Base-by-base conservation (phyloP, 2,113 vertebrate species). In the Ploceus nigricollis region DNA sequence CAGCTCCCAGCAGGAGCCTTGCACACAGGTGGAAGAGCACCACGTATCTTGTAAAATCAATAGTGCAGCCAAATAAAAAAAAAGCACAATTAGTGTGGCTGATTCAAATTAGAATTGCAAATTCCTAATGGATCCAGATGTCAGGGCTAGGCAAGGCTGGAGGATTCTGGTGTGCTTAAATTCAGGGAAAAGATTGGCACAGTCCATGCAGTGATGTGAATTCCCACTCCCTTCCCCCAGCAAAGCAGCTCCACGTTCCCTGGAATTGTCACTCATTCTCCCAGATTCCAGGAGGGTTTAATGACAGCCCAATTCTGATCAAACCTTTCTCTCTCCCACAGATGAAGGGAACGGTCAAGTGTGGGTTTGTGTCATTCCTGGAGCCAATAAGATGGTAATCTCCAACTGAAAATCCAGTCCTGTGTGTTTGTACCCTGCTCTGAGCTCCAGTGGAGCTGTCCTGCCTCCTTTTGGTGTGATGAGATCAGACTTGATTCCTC, bases 101-200 rank as follows among this genome's bases (percentile, higher is more conserved):
- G 82, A 66, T 91, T 82, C 45, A 47, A 81, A 95, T 96, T 90
- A 96, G 94, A 96, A 95, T 92, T 90, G 82, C 90, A 95, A 71
- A 95, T 88, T 96, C 75, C 75, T 90, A 58, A 90, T 70, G 81
- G 84, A 95, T 87, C 70, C 87, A 87, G 91, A 85, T 89, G 94
- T 79, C 88, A 85, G 47, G 66, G 77, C 22, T 63, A 58, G 30
- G 80, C 37, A 80, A 65, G 82, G 58, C 80, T 69, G 69, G 17
- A 92, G 37, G n/a, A 90, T 75, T 37, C 50, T 35, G 5, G 21
- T 19, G 37, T 47, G 42, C 33, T 76, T 72, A 27, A 78, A 82
- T 69, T 50, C 65, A 61, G 61, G 16, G 48, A 25, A 39, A 72
- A 61, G 71, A 50, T 0, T 45, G 85, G 31, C 54, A 73, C 0